These are phyloP conservation scores for Sebastes reedi DNA, from an alignment of 2,797 vertebrate species.

Conservation along the genomic window DNA sequence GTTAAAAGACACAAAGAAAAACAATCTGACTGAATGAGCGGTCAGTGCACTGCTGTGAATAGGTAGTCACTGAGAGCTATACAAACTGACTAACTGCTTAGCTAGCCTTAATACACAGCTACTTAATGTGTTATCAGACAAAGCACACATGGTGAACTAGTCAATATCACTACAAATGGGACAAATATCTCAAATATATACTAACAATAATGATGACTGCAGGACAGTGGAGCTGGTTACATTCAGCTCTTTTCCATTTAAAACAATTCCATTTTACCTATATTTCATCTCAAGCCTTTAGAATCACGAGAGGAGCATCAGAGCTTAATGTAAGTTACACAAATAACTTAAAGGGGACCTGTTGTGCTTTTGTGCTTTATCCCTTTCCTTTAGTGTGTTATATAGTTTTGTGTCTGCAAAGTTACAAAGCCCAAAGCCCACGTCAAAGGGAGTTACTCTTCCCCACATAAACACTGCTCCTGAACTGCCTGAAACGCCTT, in stretches of 20 bases:
- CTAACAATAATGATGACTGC: background rate
- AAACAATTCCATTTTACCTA: background rate
- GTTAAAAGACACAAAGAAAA: conserved; percentile 62
- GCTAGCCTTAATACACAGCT: background rate
- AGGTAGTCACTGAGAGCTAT: conserved; percentile 14
- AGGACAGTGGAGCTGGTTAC: background rate
- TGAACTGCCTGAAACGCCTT: too few species aligned
- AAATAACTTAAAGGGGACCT: background rate
- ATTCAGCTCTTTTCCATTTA: background rate
- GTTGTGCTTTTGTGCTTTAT: too few species aligned
- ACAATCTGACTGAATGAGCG: conserved; percentile 43
- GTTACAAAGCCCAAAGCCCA: too few species aligned
- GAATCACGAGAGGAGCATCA: background rate
- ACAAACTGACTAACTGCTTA: conserved; percentile 18
- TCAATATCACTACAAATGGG: background rate
- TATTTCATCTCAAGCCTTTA: background rate
- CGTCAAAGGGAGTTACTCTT: too few species aligned
- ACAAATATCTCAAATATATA: background rate
- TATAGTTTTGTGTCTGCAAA: too few species aligned
- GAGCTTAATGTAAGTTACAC: background rate
- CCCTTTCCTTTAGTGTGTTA: too few species aligned
- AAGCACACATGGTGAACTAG: background rate
- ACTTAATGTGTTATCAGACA: background rate
- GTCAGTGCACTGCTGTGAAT: conserved; percentile 27
- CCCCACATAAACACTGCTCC: too few species aligned